Evolutionary conservation across 2,113 vertebrate species (phyloP).

Genomic region (Dipodomys spectabilis): DNA sequence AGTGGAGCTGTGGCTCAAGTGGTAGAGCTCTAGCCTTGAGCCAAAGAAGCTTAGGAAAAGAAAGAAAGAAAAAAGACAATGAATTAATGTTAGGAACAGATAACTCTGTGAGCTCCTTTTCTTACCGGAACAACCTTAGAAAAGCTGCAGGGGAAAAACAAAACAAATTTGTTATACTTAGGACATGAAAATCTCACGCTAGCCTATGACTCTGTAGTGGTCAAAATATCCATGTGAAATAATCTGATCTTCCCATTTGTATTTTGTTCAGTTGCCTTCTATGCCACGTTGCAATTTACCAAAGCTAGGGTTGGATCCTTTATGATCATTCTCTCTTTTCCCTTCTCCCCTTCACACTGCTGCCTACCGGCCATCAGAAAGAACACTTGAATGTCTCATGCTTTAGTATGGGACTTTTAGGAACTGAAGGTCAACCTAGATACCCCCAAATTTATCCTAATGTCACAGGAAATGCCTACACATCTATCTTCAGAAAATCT

Average conservation of each 20-base stretch:
- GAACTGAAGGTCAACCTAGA: not conserved
- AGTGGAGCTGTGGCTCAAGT: too few relatives aligned
- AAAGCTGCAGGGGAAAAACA: slow-evolving; percentile 18
- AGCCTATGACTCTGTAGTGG: not conserved
- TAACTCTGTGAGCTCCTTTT: not conserved
- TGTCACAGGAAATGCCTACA: not conserved
- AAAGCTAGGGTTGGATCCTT: not conserved
- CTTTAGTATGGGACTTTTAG: not conserved
- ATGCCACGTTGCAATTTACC: not conserved
- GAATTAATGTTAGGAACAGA: not conserved
- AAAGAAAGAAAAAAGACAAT: too few relatives aligned
- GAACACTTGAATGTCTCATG: not conserved
- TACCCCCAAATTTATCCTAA: not conserved
- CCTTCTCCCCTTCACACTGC: not conserved
- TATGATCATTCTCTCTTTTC: not conserved
- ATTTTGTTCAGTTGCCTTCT: slow-evolving; percentile 8
- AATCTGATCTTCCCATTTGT: not conserved
- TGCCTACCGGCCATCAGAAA: too few relatives aligned
- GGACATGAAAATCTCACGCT: slow-evolving; percentile 39
- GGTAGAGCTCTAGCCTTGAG: too few relatives aligned
- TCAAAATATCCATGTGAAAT: slow-evolving; percentile 32
- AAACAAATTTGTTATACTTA: slow-evolving; percentile 19
- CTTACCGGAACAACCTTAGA: not conserved
- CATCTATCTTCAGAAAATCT: slow-evolving; percentile 33
- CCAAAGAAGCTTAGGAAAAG: too few relatives aligned